phyloP scores from a whole-genome alignment of 2,113 vertebrate genomes.

The Pogonocichla stellata region DNA sequence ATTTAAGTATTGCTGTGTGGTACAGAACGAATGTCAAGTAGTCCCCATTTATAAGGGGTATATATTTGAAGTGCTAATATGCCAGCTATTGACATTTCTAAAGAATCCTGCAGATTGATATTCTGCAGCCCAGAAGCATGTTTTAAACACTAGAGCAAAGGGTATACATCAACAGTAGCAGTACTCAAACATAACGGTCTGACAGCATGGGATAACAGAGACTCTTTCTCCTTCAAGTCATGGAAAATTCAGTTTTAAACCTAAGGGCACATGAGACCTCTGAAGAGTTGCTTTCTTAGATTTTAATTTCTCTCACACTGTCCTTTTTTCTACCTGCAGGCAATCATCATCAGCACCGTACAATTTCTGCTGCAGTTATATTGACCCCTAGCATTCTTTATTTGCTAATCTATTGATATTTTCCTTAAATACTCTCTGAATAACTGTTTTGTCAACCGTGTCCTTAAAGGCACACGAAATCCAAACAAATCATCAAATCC shows the following conservation, averaged over 20 bases:
- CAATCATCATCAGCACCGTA: not conserved
- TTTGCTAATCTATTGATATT: not conserved
- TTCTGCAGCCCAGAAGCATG: not conserved
- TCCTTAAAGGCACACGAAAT: not conserved
- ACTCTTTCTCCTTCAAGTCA: not conserved
- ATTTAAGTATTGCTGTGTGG: conserved; percentile 12
- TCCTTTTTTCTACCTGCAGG: not conserved
- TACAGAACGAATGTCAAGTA: conserved; percentile 61
- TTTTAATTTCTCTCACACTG: not conserved
- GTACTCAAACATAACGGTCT: not conserved
- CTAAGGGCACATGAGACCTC: not conserved
- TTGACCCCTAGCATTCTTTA: not conserved
- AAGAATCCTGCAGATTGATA: conserved; percentile 49
- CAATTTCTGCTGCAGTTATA: not conserved
- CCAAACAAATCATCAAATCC: not conserved
- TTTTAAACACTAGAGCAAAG: conserved; percentile 38
- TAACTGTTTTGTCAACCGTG: not conserved
- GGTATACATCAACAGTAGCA: conserved; percentile 3
- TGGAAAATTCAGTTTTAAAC: not conserved
- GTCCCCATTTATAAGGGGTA: conserved; percentile 14
- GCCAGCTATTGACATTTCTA: conserved; percentile 62
- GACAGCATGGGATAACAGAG: not conserved
- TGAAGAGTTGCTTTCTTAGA: not conserved
- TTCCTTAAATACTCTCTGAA: not conserved
- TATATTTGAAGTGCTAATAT: conserved; percentile 58